Conservation (phyloP, 2,888 invertebrate species). For the Taenaris catops region DNA sequence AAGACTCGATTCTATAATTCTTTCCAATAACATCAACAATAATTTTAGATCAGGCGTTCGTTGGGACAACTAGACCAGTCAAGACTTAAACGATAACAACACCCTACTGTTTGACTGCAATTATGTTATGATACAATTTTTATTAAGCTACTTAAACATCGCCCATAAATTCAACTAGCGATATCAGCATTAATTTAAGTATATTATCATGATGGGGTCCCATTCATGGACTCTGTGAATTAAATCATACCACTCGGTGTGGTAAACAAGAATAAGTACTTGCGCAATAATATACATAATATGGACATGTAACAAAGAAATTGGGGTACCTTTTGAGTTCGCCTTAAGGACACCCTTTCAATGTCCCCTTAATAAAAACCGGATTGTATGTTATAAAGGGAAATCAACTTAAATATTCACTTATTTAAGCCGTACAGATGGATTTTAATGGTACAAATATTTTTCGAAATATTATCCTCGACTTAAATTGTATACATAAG, state of each 20-base stretch:
- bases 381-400: conserved; percentile 24
- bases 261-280: conserved; percentile 58
- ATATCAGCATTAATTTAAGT: conserved; percentile 6
- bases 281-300: conserved; percentile 54
- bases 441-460: no score
- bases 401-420: conserved; percentile 23
- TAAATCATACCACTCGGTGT: conserved; percentile 34
- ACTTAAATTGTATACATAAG: no score
- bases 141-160: conserved; percentile 6
- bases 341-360: conserved; percentile 26
- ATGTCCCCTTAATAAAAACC: conserved; percentile 24
- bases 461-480: no score
- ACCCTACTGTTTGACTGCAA: background rate
- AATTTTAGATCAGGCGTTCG: no score
- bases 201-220: conserved; percentile 16
- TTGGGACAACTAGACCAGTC: no score
- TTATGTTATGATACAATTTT: conserved; percentile 7
- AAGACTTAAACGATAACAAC: background rate
- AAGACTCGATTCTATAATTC: no score
- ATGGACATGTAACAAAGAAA: conserved; percentile 47
- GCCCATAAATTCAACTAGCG: conserved; percentile 9
- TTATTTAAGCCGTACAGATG: no score
- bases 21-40: no score
- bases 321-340: conserved; percentile 37
- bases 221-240: conserved; percentile 16